phyloP scores from a whole-genome alignment of 2,888 invertebrate species.

The Hyposoter dolosus region DNA sequence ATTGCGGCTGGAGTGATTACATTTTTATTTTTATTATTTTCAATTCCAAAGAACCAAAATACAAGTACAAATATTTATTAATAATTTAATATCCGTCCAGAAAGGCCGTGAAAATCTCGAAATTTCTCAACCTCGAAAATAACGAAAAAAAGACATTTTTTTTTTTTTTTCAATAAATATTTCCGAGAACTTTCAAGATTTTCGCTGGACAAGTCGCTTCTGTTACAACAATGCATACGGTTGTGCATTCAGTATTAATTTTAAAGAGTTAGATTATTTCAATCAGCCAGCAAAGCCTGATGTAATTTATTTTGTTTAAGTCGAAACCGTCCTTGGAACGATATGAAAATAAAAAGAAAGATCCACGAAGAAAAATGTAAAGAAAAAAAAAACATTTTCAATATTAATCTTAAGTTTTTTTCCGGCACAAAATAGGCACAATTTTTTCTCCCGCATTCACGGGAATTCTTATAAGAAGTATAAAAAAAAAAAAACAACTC shows the following conservation, averaged over 20 bases:
- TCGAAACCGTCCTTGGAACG: neutral
- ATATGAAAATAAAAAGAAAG: neutral
- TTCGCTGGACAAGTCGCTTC: neutral
- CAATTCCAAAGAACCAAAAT: conserved; percentile 17
- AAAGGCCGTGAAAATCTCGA: neutral
- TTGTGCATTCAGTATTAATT: neutral
- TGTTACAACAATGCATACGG: neutral
- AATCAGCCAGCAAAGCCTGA: neutral
- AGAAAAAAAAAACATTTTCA: neutral
- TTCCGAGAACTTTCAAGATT: neutral
- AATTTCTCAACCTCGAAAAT: neutral
- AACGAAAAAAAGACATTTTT: neutral
- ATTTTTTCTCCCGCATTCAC: neutral
- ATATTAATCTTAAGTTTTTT: neutral
- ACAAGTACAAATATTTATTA: conserved; percentile 27
- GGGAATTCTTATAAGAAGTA: neutral
- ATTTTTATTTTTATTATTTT: neutral
- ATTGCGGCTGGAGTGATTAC: conserved; percentile 74
- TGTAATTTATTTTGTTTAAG: neutral
- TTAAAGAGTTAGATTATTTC: neutral
- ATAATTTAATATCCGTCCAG: conserved; percentile 19
- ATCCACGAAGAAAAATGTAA: neutral
- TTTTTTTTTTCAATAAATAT: neutral
- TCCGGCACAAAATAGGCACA: neutral
- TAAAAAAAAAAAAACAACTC: neutral